Base-by-base conservation (phyloP, 2,113 vertebrate genomes). In the Herpailurus yagouaroundi region DNA sequence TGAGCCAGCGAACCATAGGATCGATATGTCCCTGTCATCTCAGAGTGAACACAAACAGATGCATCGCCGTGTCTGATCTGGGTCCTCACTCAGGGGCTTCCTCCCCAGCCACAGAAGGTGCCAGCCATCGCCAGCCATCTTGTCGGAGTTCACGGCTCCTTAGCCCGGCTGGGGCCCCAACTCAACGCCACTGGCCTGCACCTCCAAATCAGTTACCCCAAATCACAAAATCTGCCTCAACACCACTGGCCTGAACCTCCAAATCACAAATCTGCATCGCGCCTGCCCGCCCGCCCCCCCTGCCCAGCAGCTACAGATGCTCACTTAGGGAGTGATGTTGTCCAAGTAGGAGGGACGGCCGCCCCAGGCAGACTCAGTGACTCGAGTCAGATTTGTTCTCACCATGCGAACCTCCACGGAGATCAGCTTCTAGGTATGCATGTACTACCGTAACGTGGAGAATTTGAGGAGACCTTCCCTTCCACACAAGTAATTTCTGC, bases 141-240 rank as follows among this genome's bases (percentile, higher is more conserved):
- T 92, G 95, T 87, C 36, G 27, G 96, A 88, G 89, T 68, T 81
- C 94, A 7, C 25, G 66, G 48, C 7, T 74, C 52, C 27, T 86
- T 45, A 0, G 19, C 66, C 57, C 25, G 31, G 36, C 23, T 29
- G n/a, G 11, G 19, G 19, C 21, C 85, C 45, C 25, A 5, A 25
- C 5, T 15, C n/a, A 57, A 19, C 14, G 29, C 12, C 31, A 0
- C 4, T 7, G 60, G 10, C 45, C 38, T 23, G 7, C 0, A 3
- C 19, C 38, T 81, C 41, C 60, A 36, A 55, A 84, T 18, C 52
- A 6, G 18, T n/a, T 63, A 5, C 38, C 1, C 21, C 29, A 11
- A 50, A 33, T 12, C 16, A 25, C 31, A 89, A 89, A 19, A 9
- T 60, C 38, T 0, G 4, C 0, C 5, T 27, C 36, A 64, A 19